phyloP scores from a whole-genome alignment of 2,113 vertebrate genomes.

The Ailurus styani region DNA sequence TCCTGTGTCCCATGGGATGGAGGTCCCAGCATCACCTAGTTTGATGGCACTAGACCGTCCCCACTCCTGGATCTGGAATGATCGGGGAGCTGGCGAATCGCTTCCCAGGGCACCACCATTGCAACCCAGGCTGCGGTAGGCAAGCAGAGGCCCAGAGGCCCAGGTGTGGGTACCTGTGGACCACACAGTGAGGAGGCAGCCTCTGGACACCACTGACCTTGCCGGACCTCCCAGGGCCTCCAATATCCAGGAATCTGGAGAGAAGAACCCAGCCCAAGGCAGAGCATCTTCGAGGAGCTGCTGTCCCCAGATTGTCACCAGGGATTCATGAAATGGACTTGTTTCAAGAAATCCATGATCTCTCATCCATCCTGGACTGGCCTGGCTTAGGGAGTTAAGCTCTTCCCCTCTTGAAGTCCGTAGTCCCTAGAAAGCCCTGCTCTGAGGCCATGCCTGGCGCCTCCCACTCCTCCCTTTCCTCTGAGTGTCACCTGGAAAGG shows the following conservation, averaged over 20 bases:
- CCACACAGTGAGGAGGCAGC: background rate
- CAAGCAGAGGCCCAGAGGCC: accelerated
- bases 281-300: conserved; percentile 68
- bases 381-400: conserved; percentile 48
- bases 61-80: background rate
- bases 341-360: conserved; percentile 73
- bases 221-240: background rate
- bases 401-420: conserved; percentile 58
- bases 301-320: conserved; percentile 74
- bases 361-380: conserved; percentile 67
- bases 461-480: background rate
- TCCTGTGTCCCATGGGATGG: background rate
- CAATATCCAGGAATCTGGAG: conserved; percentile 22
- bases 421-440: conserved; percentile 41
- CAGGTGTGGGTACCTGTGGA: background rate
- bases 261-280: conserved; percentile 63
- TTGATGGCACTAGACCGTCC: no score
- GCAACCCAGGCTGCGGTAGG: no score
- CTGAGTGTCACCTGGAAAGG: background rate
- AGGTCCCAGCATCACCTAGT: background rate
- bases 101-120: background rate
- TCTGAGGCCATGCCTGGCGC: background rate
- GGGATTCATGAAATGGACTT: background rate
- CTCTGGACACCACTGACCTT: background rate
- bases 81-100: background rate